Evolutionary conservation across 2,888 invertebrate genomes (phyloP).

Genomic region (Microctonus brassicae): DNA sequence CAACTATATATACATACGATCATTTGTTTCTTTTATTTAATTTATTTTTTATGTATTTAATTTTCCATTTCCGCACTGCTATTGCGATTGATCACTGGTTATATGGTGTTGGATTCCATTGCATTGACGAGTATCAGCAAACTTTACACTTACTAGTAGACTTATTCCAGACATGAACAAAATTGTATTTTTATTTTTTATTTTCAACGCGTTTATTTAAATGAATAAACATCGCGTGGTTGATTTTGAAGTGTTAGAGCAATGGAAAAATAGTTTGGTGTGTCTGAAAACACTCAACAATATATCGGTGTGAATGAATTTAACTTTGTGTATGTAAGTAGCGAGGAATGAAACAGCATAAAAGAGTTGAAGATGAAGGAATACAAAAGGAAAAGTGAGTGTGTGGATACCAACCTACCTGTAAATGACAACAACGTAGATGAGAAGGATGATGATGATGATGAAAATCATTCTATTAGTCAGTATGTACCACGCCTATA

Average conservation of each 20-base stretch:
- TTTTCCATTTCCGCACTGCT: too few species aligned
- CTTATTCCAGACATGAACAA: background rate
- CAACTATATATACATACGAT: conserved; percentile 34
- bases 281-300: conserved; percentile 17
- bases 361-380: conserved; percentile 17
- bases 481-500: conserved; percentile 33
- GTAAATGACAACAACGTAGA: background rate
- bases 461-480: conserved; percentile 34
- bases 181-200: conserved; percentile 17
- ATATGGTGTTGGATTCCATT: conserved; percentile 7
- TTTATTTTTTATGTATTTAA: background rate
- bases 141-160: background rate
- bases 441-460: background rate
- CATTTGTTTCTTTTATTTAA: conserved; percentile 25
- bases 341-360: conserved; percentile 23
- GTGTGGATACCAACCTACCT: background rate
- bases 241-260: background rate
- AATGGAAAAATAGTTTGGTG: conserved; percentile 34
- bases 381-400: conserved; percentile 1
- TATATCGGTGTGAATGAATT: background rate
- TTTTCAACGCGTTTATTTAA: conserved; percentile 14
- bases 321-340: conserved; percentile 23
- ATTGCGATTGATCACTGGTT: background rate
- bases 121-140: background rate
- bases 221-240: background rate